Evolutionary conservation across 2,113 vertebrate genomes (phyloP).

Genomic region (Syngnathus scovelli): DNA sequence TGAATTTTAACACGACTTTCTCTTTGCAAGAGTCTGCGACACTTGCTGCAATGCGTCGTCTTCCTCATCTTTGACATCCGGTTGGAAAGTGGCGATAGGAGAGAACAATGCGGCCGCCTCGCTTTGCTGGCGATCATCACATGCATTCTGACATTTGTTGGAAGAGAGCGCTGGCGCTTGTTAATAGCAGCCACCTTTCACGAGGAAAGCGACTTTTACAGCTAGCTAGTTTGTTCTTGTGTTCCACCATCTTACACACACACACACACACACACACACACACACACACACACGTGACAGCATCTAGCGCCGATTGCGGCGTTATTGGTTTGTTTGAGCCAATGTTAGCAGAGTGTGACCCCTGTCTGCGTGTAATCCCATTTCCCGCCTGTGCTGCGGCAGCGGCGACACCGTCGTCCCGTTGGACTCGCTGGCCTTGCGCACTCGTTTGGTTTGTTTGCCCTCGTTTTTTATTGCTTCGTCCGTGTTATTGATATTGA

Average conservation of each 20-base stretch:
- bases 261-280: slow-evolving; percentile 28
- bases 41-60: slow-evolving; percentile 2
- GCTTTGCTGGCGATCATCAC: slow-evolving; percentile 17
- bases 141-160: slow-evolving; percentile 11
- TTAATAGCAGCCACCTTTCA: too few species aligned
- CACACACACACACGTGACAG: background rate
- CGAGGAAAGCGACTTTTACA: too few species aligned
- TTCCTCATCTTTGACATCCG: slow-evolving; percentile 15
- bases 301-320: slow-evolving; percentile 29
- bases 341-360: slow-evolving; percentile 54
- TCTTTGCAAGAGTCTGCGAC: slow-evolving; percentile 1
- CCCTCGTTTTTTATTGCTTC: slow-evolving; percentile 11
- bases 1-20: background rate
- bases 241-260: background rate
- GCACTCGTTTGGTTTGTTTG: slow-evolving; percentile 34
- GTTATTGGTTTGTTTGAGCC: slow-evolving; percentile 54
- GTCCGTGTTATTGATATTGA: slow-evolving; percentile 20
- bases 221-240: too few species aligned
- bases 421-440: background rate
- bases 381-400: slow-evolving; percentile 9
- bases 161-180: too few species aligned
- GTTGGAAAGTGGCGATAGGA: background rate
- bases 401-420: slow-evolving; percentile 5
- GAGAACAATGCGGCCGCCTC: slow-evolving; percentile 14
- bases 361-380: slow-evolving; percentile 47